A percentile compares a stretch with the other conserved stretches of the same genome.
These are phyloP conservation scores for Artibeus lituratus DNA, from an alignment of 2,797 vertebrate genomes.

Conservation along the genomic window DNA sequence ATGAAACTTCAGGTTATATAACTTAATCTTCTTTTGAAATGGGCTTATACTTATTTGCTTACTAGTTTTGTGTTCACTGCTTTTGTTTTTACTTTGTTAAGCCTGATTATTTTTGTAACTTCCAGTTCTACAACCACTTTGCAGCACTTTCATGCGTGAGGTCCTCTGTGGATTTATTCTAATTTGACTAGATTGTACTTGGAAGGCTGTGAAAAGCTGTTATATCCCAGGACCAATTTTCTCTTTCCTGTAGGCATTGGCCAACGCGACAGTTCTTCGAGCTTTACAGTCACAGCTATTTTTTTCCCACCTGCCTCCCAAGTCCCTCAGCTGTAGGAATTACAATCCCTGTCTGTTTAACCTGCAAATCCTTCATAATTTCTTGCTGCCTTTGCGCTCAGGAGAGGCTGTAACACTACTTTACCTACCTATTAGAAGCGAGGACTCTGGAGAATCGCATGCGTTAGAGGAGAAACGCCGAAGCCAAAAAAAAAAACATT, in stretches of 20 bases:
- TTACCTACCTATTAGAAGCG: slow-evolving; percentile 58
- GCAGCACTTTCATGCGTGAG: slow-evolving; percentile 52
- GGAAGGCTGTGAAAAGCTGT: slow-evolving; percentile 65
- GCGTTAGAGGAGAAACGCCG: slow-evolving; percentile 65
- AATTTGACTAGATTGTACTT: slow-evolving; percentile 70
- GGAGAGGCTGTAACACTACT: slow-evolving; percentile 63
- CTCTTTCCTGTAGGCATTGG: slow-evolving; percentile 70
- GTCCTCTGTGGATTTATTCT: slow-evolving; percentile 55
- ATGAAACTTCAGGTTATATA: neutral
- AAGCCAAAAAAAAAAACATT: slow-evolving; percentile 76
- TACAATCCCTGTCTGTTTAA: slow-evolving; percentile 66
- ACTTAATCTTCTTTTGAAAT: slow-evolving; percentile 28
- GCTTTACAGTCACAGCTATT: slow-evolving; percentile 45
- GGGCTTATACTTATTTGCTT: neutral
- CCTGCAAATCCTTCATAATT: slow-evolving; percentile 77
- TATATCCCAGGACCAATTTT: slow-evolving; percentile 64
- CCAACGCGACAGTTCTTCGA: slow-evolving; percentile 66
- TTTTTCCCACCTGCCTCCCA: slow-evolving; percentile 53
- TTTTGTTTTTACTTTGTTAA: slow-evolving; percentile 4
- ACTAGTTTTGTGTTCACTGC: neutral
- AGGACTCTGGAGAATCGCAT: slow-evolving; percentile 63
- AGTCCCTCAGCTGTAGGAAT: slow-evolving; percentile 51
- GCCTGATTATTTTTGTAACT: slow-evolving; percentile 60
- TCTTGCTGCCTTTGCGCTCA: slow-evolving; percentile 68
- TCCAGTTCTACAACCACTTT: slow-evolving; percentile 57